A percentile compares a stretch with the other conserved stretches of the same genome.
phyloP scores from a whole-genome alignment of 2,797 vertebrate species.

The Pelochelys cantorii region DNA sequence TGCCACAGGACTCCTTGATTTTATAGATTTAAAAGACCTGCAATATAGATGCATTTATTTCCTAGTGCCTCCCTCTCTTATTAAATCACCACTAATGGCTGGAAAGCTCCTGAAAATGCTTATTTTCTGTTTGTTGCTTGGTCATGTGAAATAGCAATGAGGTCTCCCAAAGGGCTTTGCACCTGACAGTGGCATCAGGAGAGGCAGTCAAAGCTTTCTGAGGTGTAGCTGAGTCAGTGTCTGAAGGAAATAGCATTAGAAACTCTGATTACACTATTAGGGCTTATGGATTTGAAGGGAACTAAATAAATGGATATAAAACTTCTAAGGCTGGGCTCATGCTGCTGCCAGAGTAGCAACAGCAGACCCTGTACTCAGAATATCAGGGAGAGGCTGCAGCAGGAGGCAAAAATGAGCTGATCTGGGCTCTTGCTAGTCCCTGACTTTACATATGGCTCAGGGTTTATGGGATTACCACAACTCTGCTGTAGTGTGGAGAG shows the following conservation, averaged over 20 bases:
- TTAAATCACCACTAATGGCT: background rate
- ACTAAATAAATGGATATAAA: background rate
- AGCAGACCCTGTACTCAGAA: background rate
- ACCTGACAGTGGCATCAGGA: background rate
- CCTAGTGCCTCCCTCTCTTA: background rate
- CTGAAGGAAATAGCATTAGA: background rate
- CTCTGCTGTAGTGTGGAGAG: background rate
- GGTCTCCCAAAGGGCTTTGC: background rate
- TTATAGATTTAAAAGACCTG: background rate
- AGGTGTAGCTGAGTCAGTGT: background rate
- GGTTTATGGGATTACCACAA: background rate
- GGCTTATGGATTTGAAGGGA: background rate
- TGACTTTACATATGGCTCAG: background rate
- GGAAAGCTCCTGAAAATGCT: background rate
- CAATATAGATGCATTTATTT: background rate
- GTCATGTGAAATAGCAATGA: background rate
- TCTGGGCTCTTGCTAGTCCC: background rate
- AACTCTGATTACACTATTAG: background rate
- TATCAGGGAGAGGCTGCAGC: background rate
- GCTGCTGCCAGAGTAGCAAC: background rate
- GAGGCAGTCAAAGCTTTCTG: background rate
- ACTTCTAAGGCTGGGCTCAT: background rate
- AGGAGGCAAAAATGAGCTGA: background rate
- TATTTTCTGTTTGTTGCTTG: background rate
- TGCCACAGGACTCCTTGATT: too few species aligned